Base-by-base conservation (phyloP, 2,113 vertebrate species). In the Zosterops pallidus region DNA sequence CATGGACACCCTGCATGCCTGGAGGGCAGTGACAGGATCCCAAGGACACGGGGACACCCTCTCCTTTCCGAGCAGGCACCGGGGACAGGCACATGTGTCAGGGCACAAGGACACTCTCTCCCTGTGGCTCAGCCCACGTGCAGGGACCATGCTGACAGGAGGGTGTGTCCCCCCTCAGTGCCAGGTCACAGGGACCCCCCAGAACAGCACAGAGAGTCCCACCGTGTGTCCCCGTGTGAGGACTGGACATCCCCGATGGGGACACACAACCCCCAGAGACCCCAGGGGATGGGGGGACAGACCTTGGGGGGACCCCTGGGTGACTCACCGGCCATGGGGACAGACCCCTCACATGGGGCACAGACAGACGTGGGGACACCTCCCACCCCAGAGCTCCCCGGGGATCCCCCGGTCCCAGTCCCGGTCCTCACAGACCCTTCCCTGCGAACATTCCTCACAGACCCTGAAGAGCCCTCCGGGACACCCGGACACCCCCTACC, bases 221-320 rank as follows among this genome's bases (percentile, higher is more conserved):
- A 13, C 20, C 33, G 25, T 0, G 1, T 3, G 8, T 17, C 25
- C 37, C 11, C 0, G 12, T 11, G 53, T 25, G 12, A 26, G 57
- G 49, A 14, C 28, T 52, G 7, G 29, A 23, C 2, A 22, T 9
- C 24, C n/a, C 57, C 28, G 1, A 2, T 0, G 42, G 53, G 35
- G 25, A 0, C 25, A 59, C 18, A 44, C 16, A 22, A 22, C 2
- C 25, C 11, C 2, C 2, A 7, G 23, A 37, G 8, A 13, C 13
- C 13, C 7, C 64, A 9, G 7, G 4, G 25, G 20, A 29, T 0
- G 3, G 5, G 5, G 6, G 5, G 5, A 25, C 31, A 5, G 7
- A 26, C 14, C 9, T 3, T 5, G 4, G 1, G 15, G 29, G 41
- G 29, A 79, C 9, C 8, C 12, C 9, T 1, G 7, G 6, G 5